phyloP scores from a whole-genome alignment of 2,797 vertebrate genomes.

The Poliocrania exsul region DNA sequence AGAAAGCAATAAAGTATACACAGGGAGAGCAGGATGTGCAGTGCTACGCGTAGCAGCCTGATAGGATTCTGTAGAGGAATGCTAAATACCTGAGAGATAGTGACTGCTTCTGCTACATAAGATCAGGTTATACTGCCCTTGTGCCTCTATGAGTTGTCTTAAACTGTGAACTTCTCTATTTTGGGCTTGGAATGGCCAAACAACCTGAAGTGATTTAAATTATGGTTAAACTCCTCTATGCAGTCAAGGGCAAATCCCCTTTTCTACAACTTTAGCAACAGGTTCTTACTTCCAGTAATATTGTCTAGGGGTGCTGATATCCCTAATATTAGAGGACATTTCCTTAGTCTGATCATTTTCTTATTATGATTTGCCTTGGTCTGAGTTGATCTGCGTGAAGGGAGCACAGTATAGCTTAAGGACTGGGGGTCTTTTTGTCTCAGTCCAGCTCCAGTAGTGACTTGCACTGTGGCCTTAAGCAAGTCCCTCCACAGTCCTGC shows the following conservation, averaged over 20 bases:
- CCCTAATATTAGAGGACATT: not conserved
- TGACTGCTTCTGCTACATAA: not conserved
- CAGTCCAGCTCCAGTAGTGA: not conserved
- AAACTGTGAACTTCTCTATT: not conserved
- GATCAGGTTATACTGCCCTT: not conserved
- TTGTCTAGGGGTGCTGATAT: not conserved
- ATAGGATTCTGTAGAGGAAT: constrained; percentile 21
- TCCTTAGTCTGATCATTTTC: not conserved
- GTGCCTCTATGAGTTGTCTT: not conserved
- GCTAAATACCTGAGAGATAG: not conserved
- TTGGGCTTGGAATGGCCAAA: not conserved
- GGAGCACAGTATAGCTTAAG: not conserved
- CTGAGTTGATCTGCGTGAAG: not conserved
- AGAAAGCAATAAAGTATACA: constrained; percentile 18
- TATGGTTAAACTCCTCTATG: not conserved
- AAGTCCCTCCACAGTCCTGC: not conserved
- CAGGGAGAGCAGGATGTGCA: not conserved
- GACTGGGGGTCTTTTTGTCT: accelerated
- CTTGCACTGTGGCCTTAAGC: not conserved
- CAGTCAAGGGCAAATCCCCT: not conserved
- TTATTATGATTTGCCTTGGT: not conserved
- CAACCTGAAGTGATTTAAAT: not conserved
- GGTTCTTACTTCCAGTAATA: not conserved
- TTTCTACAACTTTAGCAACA: not conserved
- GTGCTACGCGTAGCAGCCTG: not conserved